Percentiles rank a stretch among this genome's conserved stretches.
Evolutionary conservation across 2,888 invertebrate species (phyloP).

Genomic region (Chymomyza amoena): DNA sequence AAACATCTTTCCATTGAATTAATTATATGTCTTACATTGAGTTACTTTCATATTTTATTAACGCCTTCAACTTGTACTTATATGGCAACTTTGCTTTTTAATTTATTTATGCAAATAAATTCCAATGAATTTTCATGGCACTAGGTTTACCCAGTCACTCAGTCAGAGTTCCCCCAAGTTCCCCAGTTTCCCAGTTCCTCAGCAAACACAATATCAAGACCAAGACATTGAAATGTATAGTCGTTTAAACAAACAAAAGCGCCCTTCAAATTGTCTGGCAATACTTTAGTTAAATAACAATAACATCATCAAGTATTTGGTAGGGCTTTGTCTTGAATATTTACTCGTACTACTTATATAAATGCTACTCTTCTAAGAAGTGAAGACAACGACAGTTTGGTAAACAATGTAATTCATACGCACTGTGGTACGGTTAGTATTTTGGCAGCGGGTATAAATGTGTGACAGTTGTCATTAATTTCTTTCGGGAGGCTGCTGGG

Average conservation of each 20-base stretch:
- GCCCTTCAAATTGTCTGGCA: not conserved
- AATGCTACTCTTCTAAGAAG: not conserved
- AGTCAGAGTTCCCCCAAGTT: not conserved
- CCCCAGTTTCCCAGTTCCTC: not conserved
- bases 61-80: conserved; percentile 18
- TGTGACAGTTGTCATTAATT: not conserved
- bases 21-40: conserved; percentile 60
- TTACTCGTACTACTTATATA: not conserved
- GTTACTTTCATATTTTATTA: conserved; percentile 48
- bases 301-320: conserved; percentile 27
- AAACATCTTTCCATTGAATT: conserved; percentile 33
- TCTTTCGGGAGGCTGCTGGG: not conserved
- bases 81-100: conserved; percentile 43
- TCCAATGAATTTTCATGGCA: conserved; percentile 33
- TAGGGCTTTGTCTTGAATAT: not conserved
- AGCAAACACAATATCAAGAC: conserved; percentile 16
- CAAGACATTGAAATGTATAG: conserved; percentile 35
- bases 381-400: conserved; percentile 15
- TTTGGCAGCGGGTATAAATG: not conserved
- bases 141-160: conserved; percentile 1
- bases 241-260: conserved; percentile 40
- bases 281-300: conserved; percentile 2
- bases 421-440: conserved; percentile 34
- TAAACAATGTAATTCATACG: conserved; percentile 63
- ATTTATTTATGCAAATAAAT: conserved; percentile 61